phyloP scores from a whole-genome alignment of 2,113 vertebrate genomes.

The Microcebus ravelobensis region DNA sequence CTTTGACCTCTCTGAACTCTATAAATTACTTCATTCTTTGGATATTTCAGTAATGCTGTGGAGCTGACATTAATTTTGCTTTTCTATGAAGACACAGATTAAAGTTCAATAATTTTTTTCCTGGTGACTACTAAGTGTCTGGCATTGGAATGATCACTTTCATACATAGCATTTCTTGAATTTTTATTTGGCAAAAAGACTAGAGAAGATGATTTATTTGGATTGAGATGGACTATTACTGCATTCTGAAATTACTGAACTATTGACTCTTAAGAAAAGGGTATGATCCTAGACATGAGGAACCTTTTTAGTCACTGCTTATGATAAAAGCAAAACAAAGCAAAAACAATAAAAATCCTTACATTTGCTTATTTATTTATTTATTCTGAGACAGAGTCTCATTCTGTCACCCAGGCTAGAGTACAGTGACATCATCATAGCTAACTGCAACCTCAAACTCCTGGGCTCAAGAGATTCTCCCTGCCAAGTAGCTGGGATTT shows the following conservation, averaged over 20 bases:
- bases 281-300: not conserved
- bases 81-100: not conserved
- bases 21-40: not conserved
- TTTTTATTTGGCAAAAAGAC: not conserved
- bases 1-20: not conserved
- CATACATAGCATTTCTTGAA: not conserved
- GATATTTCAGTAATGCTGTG: not conserved
- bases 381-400: no score
- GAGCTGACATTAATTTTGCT: not conserved
- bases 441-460: no score
- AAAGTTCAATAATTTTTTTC: conserved; percentile 1
- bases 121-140: not conserved
- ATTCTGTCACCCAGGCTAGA: no score
- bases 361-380: no score
- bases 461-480: no score
- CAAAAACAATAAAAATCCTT: not conserved
- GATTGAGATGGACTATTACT: not conserved
- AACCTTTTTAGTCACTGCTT: not conserved
- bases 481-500: no score
- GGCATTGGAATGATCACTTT: not conserved
- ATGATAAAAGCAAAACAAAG: not conserved
- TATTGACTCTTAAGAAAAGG: not conserved
- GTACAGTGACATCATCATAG: no score
- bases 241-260: conserved; percentile 16
- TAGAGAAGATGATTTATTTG: not conserved